phyloP scores from a whole-genome alignment of 2,888 invertebrate genomes.

The Lasioglossum lativentre region DNA sequence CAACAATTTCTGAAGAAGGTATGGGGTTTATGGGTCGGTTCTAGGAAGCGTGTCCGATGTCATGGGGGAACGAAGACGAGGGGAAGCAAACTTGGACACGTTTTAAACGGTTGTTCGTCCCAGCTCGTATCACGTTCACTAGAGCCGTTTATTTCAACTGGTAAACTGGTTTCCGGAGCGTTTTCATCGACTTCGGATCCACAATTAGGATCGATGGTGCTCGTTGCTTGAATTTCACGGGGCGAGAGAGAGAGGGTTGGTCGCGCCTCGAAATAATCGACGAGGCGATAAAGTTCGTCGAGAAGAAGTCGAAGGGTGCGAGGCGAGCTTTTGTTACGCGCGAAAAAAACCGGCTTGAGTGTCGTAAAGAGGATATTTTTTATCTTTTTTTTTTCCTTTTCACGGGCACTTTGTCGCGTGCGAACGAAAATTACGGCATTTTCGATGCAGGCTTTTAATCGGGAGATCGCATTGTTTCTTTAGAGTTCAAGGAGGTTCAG shows the following conservation, averaged over 20 bases:
- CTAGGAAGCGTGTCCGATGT: not conserved
- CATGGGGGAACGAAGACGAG: not conserved
- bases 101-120: not conserved
- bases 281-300: constrained; percentile 13
- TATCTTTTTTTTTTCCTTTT: not conserved
- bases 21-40: not conserved
- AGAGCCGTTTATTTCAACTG: not conserved
- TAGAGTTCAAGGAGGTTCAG: not conserved
- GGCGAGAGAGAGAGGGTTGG: constrained; percentile 12
- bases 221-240: not conserved
- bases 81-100: not conserved
- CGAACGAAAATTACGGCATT: not conserved
- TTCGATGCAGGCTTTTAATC: constrained; percentile 1
- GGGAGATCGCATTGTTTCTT: not conserved
- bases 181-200: constrained; percentile 43
- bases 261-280: not conserved
- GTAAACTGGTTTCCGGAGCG: not conserved
- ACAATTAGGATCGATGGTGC: constrained; percentile 59
- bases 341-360: not conserved
- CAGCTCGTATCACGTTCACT: too few species aligned
- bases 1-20: not conserved
- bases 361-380: not conserved
- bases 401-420: not conserved
- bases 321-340: not conserved
- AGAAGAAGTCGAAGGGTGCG: constrained; percentile 9